Base-by-base conservation (phyloP, 2,113 vertebrate genomes). In the Brachyhypopomus occidentalis region DNA sequence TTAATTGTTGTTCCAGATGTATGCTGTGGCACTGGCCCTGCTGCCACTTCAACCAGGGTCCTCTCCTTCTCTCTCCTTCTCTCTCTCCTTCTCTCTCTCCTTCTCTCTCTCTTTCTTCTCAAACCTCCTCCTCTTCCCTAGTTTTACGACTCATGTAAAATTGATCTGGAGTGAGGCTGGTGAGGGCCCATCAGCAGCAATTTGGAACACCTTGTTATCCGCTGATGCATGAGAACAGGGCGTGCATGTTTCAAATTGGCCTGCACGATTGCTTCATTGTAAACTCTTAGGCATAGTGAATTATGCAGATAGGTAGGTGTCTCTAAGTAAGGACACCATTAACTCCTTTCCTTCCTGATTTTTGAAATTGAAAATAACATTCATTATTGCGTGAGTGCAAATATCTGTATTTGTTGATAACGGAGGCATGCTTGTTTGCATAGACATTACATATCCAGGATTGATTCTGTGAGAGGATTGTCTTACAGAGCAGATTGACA, bases 1-100 rank as follows among this genome's bases (percentile, higher is more conserved):
- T 86, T 93, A 91, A 93, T 93, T 89, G 88, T n/a, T 82, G 90
- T 91, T 91, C 92, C 93, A 93, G 91, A 92, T 92, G 90, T 84
- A 64, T 20, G 69, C 36, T 64, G 62, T 83, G 87, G 88, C 83
- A 82, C 83, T 75, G 52, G 58, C 74, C 34, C 59, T 76, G 63
- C 71, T 87, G 87, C 88, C 82, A 56, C 27, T 82, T 83, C 84
- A 22, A 81, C 70, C 80, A 30, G 17, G 82, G 86, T 83, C 84
- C 80, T 75, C 64, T 79, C 69, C 82, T 48, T 20, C 41, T 25
- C 45, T 79, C 30, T 20, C 5, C 11, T 9, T 48, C 45, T 52
- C 45, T 52, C 45, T 52, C 45, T 52, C 45, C 12, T 11, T 52
- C 45, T 52, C 45, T 52, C 45, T 52, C 25, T 23, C 64, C 67